Conservation (phyloP, 2,797 vertebrate genomes). For the Carapus acus region DNA sequence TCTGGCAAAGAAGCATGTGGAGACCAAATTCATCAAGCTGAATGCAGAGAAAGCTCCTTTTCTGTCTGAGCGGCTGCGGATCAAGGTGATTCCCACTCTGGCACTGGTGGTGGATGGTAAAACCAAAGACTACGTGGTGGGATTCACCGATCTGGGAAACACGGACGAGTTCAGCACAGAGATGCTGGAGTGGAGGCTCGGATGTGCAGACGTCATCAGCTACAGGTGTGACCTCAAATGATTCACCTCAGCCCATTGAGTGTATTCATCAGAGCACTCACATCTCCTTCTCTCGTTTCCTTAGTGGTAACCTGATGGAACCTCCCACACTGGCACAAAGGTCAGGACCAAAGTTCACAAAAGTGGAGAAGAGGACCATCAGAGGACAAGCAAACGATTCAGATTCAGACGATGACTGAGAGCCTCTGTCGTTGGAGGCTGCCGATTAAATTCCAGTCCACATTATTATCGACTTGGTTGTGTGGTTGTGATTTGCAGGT, state of each 20-base stretch:
- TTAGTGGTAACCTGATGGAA: slow-evolving; percentile 91
- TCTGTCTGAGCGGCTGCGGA: slow-evolving; percentile 86
- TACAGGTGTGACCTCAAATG: too few relatives aligned
- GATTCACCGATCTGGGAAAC: slow-evolving; percentile 91
- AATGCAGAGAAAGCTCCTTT: slow-evolving; percentile 96
- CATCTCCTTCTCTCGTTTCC: slow-evolving; percentile 12
- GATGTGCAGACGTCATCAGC: slow-evolving; percentile 84
- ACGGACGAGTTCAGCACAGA: slow-evolving; percentile 95
- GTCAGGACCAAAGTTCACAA: slow-evolving; percentile 83
- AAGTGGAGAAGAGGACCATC: slow-evolving; percentile 94
- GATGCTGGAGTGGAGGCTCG: slow-evolving; percentile 92
- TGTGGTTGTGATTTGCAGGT: too few relatives aligned
- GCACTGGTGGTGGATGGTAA: slow-evolving; percentile 91
- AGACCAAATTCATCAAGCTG: slow-evolving; percentile 96
- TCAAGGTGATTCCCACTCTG: slow-evolving; percentile 92
- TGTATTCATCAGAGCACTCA: background rate
- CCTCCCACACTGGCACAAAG: slow-evolving; percentile 82
- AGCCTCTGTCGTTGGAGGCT: slow-evolving; percentile 25
- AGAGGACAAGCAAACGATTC: slow-evolving; percentile 88
- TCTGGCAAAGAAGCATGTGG: slow-evolving; percentile 91
- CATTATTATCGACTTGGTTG: too few relatives aligned
- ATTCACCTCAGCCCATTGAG: too few relatives aligned
- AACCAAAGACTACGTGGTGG: slow-evolving; percentile 91
- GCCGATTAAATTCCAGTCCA: too few relatives aligned
- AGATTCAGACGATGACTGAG: slow-evolving; percentile 86